Evolutionary conservation across 2,797 vertebrate genomes (phyloP).

Genomic region (Emys orbicularis): DNA sequence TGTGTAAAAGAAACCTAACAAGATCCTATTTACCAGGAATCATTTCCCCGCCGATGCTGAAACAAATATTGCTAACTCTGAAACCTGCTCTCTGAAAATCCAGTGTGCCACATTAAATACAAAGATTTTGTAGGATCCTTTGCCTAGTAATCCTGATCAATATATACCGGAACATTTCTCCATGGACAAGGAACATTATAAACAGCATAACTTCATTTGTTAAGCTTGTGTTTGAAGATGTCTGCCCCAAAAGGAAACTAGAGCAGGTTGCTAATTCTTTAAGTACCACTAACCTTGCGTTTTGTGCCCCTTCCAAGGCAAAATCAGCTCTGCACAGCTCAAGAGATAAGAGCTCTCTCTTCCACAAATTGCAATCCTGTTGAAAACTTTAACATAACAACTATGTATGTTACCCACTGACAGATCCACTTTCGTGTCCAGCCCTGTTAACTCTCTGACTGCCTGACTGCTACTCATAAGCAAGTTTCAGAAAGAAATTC

Average conservation of each 20-base stretch:
- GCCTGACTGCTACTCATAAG: neutral
- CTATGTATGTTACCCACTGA: conserved; percentile 43
- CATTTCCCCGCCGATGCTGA: neutral
- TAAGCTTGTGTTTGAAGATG: neutral
- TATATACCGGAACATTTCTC: neutral
- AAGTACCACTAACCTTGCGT: conserved; percentile 69
- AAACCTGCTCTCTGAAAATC: neutral
- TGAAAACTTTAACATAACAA: conserved; percentile 66
- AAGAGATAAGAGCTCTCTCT: neutral
- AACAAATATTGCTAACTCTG: neutral
- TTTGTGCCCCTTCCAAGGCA: neutral
- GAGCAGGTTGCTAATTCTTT: neutral
- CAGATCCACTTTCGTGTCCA: conserved; percentile 62
- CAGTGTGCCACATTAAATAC: neutral
- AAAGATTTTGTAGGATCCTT: neutral
- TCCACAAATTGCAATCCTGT: conserved; percentile 4
- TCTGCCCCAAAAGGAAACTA: neutral
- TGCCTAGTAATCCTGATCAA: neutral
- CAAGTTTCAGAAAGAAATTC: neutral
- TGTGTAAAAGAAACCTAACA: neutral
- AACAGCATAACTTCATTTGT: neutral
- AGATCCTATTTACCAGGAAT: neutral
- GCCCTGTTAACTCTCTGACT: conserved; percentile 74
- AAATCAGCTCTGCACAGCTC: neutral
- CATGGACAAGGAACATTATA: neutral